Evolutionary conservation across 2,888 invertebrate species (phyloP).

Genomic region (Barypeithes pellucidus): DNA sequence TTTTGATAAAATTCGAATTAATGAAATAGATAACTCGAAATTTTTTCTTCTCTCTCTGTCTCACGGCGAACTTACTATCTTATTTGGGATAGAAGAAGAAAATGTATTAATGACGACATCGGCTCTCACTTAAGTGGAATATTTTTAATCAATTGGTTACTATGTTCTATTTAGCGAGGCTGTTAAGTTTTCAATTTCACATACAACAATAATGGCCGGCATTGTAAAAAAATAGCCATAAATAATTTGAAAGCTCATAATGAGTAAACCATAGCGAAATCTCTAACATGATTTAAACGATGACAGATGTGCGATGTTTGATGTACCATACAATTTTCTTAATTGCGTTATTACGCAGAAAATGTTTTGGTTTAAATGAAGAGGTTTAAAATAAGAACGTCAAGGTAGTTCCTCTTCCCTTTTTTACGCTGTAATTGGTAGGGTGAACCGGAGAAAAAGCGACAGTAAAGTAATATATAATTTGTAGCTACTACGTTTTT

Average conservation of each 20-base stretch:
- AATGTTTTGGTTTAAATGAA: slow-evolving; percentile 15
- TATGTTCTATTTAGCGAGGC: too few species aligned
- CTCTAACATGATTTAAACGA: slow-evolving; percentile 9
- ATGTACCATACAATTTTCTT: slow-evolving; percentile 11
- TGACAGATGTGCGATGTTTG: slow-evolving; percentile 13
- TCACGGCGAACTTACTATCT: background rate
- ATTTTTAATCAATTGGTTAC: too few species aligned
- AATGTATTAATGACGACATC: too few species aligned
- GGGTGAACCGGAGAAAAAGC: too few species aligned
- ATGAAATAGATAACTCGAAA: too few species aligned
- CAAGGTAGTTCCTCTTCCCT: background rate
- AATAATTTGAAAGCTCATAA: background rate
- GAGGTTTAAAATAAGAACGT: slow-evolving; percentile 5
- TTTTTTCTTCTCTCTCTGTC: too few species aligned
- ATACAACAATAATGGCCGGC: background rate
- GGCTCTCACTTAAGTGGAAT: too few species aligned
- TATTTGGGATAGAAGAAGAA: too few species aligned
- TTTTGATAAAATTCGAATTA: too few species aligned
- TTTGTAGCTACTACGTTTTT: too few species aligned
- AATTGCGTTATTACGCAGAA: background rate
- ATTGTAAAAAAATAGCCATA: slow-evolving; percentile 1
- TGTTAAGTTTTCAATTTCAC: slow-evolving; percentile 3
- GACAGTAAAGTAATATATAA: too few species aligned
- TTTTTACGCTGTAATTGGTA: background rate
- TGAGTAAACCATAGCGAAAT: slow-evolving; percentile 10